Percentiles rank a stretch among this genome's conserved stretches.
Evolutionary conservation across 1,140 invertebrate genomes (phyloP).

Genomic region (Drosophila serrata): DNA sequence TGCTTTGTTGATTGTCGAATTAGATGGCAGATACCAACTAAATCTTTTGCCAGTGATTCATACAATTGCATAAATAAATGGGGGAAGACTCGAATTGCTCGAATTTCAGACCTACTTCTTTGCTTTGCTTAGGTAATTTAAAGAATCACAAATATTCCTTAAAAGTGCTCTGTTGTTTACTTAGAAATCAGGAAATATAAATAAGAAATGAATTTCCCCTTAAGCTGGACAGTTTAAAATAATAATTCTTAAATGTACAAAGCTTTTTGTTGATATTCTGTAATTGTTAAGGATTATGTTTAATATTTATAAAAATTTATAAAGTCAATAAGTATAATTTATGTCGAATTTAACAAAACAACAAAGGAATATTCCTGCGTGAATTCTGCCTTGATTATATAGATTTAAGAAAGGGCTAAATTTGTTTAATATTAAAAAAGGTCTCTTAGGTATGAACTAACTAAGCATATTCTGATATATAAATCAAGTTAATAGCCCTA

Average conservation of each 20-base stretch:
- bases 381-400: not conserved
- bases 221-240: not conserved
- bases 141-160: not conserved
- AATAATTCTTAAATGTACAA: not conserved
- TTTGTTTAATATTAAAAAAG: not conserved
- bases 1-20: slow-evolving; percentile 49
- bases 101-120: not conserved
- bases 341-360: too few relatives aligned
- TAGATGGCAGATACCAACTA: slow-evolving; percentile 38
- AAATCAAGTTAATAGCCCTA: not conserved
- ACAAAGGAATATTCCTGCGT: not conserved
- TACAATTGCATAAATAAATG: slow-evolving; percentile 16
- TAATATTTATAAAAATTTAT: not conserved
- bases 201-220: not conserved
- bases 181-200: not conserved
- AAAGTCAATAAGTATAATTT: not conserved
- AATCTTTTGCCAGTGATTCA: slow-evolving; percentile 38
- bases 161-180: not conserved
- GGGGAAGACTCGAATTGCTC: slow-evolving; percentile 1
- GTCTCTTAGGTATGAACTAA: not conserved
- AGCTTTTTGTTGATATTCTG: not conserved
- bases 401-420: not conserved
- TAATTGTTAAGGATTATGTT: too few relatives aligned
- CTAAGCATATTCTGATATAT: not conserved
- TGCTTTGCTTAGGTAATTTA: not conserved